phyloP scores from a whole-genome alignment of 23 tunicate genomes.

The Styela clava region DNA sequence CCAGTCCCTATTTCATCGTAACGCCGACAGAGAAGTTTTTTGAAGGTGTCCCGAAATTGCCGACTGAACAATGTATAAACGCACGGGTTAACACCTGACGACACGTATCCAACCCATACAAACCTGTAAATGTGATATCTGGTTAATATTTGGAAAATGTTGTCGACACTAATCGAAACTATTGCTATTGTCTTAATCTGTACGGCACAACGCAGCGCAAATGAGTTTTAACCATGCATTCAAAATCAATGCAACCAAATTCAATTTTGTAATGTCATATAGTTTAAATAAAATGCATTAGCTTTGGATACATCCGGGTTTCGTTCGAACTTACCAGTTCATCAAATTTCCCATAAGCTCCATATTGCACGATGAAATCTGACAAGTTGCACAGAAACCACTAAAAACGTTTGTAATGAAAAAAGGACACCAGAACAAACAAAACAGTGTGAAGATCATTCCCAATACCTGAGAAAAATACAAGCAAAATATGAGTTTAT shows the following conservation, averaged over 20 bases:
- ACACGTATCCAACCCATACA: slow-evolving; percentile 92
- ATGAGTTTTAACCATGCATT: no score
- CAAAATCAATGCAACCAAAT: no score
- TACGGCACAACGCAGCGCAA: no score
- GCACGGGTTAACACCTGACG: slow-evolving; percentile 93
- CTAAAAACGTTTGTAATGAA: slow-evolving; percentile 78
- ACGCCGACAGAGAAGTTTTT: slow-evolving; percentile 35
- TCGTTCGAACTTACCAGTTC: slow-evolving; percentile 97
- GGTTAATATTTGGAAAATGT: no score
- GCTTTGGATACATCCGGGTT: no score
- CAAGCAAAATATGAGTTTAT: no score
- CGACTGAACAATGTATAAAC: slow-evolving; percentile 92
- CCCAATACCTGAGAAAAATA: slow-evolving; percentile 71
- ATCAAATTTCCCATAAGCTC: slow-evolving; percentile 55
- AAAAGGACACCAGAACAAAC: slow-evolving; percentile 93
- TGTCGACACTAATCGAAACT: no score
- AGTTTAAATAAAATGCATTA: no score
- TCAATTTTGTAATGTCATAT: no score
- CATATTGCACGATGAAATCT: slow-evolving; percentile 25
- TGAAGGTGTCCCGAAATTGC: slow-evolving; percentile 71
- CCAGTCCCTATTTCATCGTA: slow-evolving; percentile 29
- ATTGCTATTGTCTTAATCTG: no score
- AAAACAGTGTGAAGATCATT: slow-evolving; percentile 77
- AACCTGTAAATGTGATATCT: slow-evolving; percentile 50
- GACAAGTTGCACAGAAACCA: slow-evolving; percentile 58